Evolutionary conservation across 2,113 vertebrate genomes (phyloP).

Genomic region (Puma concolor): DNA sequence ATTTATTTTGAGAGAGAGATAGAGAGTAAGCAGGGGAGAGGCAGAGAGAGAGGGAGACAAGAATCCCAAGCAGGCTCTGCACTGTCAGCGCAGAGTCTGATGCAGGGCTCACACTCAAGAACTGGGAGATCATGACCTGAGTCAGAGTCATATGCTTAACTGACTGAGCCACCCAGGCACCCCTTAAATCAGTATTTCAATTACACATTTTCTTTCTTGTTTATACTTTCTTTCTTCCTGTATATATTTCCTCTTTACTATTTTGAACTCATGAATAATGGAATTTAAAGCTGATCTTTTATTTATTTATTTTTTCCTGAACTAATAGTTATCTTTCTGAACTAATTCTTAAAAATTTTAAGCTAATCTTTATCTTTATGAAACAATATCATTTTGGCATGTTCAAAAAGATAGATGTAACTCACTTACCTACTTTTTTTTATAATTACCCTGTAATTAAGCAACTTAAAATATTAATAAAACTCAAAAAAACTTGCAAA

Average conservation of each 20-base stretch:
- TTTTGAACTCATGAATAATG: accelerated
- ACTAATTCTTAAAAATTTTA: not conserved
- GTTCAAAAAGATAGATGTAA: not conserved
- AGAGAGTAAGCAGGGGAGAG: not conserved
- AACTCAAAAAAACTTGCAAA: not conserved
- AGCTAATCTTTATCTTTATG: not conserved
- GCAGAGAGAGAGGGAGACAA: not conserved
- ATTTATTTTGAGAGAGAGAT: not conserved
- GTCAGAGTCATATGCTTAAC: not conserved
- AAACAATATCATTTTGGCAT: not conserved
- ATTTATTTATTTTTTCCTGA: not conserved
- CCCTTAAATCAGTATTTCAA: not conserved
- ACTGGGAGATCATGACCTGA: not conserved
- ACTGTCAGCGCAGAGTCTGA: not conserved
- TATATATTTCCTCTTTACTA: not conserved
- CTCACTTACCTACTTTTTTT: not conserved
- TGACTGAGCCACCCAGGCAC: not conserved
- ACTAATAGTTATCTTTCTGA: not conserved
- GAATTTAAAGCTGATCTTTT: not conserved
- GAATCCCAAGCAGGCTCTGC: not conserved
- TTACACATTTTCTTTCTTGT: not conserved
- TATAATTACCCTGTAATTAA: not conserved
- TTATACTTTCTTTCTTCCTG: not conserved
- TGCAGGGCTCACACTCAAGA: not conserved
- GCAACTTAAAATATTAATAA: not conserved